These are phyloP conservation scores for Neogobius melanostomus DNA, from an alignment of 2,113 vertebrate species.

Conservation along the genomic window DNA sequence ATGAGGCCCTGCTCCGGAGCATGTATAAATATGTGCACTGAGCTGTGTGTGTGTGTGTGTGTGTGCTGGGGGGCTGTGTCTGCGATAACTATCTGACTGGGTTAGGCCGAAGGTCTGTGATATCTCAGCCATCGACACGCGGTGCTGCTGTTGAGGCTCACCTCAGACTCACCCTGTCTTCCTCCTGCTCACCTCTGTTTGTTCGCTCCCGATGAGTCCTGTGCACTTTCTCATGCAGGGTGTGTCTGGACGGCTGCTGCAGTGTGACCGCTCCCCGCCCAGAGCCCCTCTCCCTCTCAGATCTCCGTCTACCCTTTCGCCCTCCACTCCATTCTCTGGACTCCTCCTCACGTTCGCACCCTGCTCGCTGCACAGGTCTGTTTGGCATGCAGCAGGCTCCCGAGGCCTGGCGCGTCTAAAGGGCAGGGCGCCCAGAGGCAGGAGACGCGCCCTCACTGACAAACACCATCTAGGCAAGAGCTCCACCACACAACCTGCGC, in stretches of 20 bases:
- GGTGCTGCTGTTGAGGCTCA: conserved; percentile 65
- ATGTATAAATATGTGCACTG: conserved; percentile 40
- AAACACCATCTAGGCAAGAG: conserved; percentile 65
- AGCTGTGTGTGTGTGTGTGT: conserved; percentile 18
- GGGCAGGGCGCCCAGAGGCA: conserved; percentile 75
- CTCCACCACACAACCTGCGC: conserved; percentile 44
- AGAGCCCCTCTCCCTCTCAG: conserved; percentile 36
- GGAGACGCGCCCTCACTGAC: conserved; percentile 73
- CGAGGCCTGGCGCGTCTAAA: conserved; percentile 75
- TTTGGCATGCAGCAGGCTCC: conserved; percentile 76
- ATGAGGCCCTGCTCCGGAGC: conserved; percentile 46
- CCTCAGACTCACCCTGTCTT: conserved; percentile 61
- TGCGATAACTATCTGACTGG: conserved; percentile 69
- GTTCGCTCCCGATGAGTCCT: conserved; percentile 36
- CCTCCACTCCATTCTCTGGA: conserved; percentile 52
- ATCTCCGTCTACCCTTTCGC: conserved; percentile 62
- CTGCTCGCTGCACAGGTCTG: conserved; percentile 70
- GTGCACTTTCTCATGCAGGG: conserved; percentile 62
- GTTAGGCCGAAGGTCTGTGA: conserved; percentile 68
- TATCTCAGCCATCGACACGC: conserved; percentile 70
- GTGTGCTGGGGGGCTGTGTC: conserved; percentile 34
- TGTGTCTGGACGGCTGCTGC: conserved; percentile 61
- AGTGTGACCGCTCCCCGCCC: conserved; percentile 42
- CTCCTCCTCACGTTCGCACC: conserved; percentile 56
- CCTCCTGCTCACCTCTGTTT: conserved; percentile 36